These are phyloP conservation scores for Escarpia spicata DNA, from an alignment of 2,888 invertebrate genomes.

Conservation along the genomic window DNA sequence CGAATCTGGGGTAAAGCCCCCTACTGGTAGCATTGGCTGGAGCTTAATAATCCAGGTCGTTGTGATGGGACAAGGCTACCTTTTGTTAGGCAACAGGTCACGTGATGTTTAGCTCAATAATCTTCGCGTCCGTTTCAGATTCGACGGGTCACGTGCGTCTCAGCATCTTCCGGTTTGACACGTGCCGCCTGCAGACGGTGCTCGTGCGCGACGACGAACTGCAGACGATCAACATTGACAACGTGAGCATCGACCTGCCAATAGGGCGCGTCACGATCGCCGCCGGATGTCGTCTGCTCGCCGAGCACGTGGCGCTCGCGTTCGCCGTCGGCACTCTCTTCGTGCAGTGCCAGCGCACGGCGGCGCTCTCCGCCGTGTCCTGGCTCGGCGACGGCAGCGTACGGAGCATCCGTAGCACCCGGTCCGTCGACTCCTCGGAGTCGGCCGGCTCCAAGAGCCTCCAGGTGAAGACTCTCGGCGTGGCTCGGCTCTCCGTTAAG, in stretches of 20 bases:
- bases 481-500: slow-evolving; percentile 24
- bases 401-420: slow-evolving; percentile 34
- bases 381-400: not conserved
- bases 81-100: too few relatives aligned
- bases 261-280: slow-evolving; percentile 35
- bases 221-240: slow-evolving; percentile 29
- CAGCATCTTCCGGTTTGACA: not conserved
- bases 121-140: not conserved
- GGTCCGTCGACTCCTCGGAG: slow-evolving; percentile 9
- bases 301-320: slow-evolving; percentile 38
- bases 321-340: slow-evolving; percentile 39
- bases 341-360: slow-evolving; percentile 32
- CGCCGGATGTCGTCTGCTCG: slow-evolving; percentile 27
- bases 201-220: slow-evolving; percentile 36
- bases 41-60: too few relatives aligned
- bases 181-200: slow-evolving; percentile 11
- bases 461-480: not conserved
- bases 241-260: slow-evolving; percentile 39
- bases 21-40: too few relatives aligned
- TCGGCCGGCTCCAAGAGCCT: not conserved
- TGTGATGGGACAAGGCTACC: too few relatives aligned
- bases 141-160: slow-evolving; percentile 4
- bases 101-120: not conserved
- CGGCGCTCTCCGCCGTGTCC: slow-evolving; percentile 17
- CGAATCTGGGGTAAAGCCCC: too few relatives aligned